These are phyloP conservation scores for Pardosa pseudoannulata DNA, from an alignment of 2,888 invertebrate genomes.

Conservation along the genomic window DNA sequence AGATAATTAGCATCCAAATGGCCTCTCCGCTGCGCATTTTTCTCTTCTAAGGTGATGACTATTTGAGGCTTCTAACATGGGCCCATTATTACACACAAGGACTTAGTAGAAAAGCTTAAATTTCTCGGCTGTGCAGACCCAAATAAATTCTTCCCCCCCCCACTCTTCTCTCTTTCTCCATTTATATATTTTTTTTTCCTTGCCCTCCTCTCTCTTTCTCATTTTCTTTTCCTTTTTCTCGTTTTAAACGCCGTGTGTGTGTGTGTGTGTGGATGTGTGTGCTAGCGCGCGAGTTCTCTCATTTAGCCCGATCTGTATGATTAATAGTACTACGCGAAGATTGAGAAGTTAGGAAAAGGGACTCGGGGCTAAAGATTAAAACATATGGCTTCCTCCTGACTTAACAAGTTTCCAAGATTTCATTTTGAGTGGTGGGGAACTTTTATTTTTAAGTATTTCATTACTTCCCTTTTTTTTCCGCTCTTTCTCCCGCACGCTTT, in stretches of 20 bases:
- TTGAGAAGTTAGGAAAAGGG: conserved; percentile 50
- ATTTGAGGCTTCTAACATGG: conserved; percentile 70
- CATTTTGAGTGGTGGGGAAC: conserved; percentile 65
- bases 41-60: conserved; percentile 69
- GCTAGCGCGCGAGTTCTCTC: conserved; percentile 1
- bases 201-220: neutral
- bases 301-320: conserved; percentile 63
- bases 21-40: conserved; percentile 69
- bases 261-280: neutral
- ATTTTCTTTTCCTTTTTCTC: conserved; percentile 32
- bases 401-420: conserved; percentile 72
- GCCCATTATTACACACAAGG: conserved; percentile 71
- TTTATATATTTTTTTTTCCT: conserved; percentile 14
- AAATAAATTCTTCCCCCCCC: conserved; percentile 49
- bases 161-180: too few relatives aligned
- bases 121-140: conserved; percentile 54
- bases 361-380: conserved; percentile 57
- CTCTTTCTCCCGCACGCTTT: neutral
- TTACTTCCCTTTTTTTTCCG: conserved; percentile 5
- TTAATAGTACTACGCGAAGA: conserved; percentile 51
- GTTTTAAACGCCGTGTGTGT: conserved; percentile 60
- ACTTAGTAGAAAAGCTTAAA: conserved; percentile 70
- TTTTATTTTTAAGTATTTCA: conserved; percentile 16
- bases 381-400: conserved; percentile 65
- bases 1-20: conserved; percentile 72